Base-by-base conservation (phyloP, 2,797 vertebrate species). In the Antennarius maculatus region DNA sequence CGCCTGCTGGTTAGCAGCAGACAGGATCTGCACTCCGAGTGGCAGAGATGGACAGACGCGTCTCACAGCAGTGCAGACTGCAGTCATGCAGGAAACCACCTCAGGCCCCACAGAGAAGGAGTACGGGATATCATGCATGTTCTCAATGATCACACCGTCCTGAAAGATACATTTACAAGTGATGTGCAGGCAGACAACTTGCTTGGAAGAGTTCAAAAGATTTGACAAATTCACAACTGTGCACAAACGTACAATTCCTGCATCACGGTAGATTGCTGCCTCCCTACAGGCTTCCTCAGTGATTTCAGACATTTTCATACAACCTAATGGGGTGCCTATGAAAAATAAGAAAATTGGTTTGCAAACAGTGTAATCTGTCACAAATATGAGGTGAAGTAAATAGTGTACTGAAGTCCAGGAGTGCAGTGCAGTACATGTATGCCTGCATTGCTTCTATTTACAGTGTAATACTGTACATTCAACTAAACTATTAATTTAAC, bases 101-200 rank as follows among this genome's bases (percentile, higher is more conserved):
- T 97, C 96, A 0, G 95, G 93, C 16, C 95, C 95, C 10, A 91
- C 80, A 0, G 76, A 45, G 60, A 93, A 72, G 0, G 80, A 88
- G 80, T 96, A 97, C 0, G 95, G 95, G 68, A 95, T 74, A 13
- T 97, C 95, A 3, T 97, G 95, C 96, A 96, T 97, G 87, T 97
- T 97, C 83, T 97, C 96, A 54, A 97, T 81, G 7, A 97, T 91
- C 71, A 96, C 10, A 7, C 89, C 95, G 9, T 96, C 95, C 96
- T 97, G 84, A 46, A 53, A 77, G 69, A 56, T 42, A 11, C 0
- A 23, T 16, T 42, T 4, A 65, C 3, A 59, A 12, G 12, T 11
- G 8, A 1, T 0, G 1, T 34, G 77, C 4, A 74, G 34, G 5
- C 5, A 5, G n/a, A 2, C 3, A 16, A 14, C 10, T 47, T 0